Evolutionary conservation across 2,797 vertebrate genomes (phyloP), one percentile per base, ranked within the genome.

Genomic region (Silurus aristotelis): DNA sequence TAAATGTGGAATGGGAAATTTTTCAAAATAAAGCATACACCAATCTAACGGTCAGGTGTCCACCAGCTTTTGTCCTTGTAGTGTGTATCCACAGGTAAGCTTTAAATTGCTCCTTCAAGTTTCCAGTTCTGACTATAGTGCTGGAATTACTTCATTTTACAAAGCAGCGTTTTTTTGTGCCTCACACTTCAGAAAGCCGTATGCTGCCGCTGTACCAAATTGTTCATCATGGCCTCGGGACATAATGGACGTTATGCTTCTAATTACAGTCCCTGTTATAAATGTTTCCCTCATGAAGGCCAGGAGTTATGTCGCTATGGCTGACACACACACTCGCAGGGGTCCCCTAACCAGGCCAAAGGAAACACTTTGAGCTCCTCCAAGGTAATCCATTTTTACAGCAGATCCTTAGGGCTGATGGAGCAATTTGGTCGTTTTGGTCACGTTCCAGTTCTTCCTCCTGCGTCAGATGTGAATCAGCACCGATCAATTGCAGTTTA

Each of bases 401-500:
- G 88, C 89, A 68, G 80, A 1, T 79, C 93, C 92, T 91, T 84
- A 90, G 91, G 92, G 93, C 90, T 87, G 90, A 90, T 94, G 94
- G 93, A 91, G 92, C 92, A 95, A 93, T 95, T 92, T 93, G 87
- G 90, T 89, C 93, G 83, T 86, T 89, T 92, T 56, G 27, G 91
- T 92, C 92, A 94, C 86, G 93, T 95, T 91, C 95, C 93, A 48
- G 92, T 93, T 91, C 90, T 91, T 91, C 93, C 86, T 93, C 93
- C 92, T 94, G 93, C 92, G 90, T 94, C 91, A 91, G 94, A 95
- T 91, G 91, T 89, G 91, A 73, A 48, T 73, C 71, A 15, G 89
- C 2, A 89, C 92, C 93, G 93, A 95, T 95, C 95, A 95, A 95
- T 95, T 95, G 93, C 86, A 90, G 92, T 94, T 96, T 96, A 96